Percentiles rank a stretch among this genome's conserved stretches.
These are phyloP conservation scores for Trachelus stipa DNA, from an alignment of 2,888 invertebrate genomes.

Conservation along the genomic window DNA sequence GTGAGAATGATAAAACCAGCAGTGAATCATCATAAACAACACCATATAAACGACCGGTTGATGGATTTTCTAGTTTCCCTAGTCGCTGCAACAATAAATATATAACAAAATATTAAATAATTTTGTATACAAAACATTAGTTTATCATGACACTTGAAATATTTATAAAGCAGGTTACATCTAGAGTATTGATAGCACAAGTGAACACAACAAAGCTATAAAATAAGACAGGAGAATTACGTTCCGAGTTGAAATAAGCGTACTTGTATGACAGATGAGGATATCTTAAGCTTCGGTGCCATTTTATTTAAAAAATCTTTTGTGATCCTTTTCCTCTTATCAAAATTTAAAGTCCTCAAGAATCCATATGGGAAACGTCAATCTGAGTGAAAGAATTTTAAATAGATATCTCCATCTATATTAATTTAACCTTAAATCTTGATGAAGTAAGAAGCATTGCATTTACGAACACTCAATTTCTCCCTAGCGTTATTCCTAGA, in stretches of 20 bases:
- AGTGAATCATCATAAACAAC: constrained; percentile 79
- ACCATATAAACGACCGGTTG: constrained; percentile 69
- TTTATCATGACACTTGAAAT: background rate
- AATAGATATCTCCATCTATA: background rate
- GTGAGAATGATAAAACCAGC: constrained; percentile 75
- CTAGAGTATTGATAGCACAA: background rate
- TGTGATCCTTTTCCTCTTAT: background rate
- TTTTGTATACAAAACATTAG: background rate
- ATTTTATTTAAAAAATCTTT: background rate
- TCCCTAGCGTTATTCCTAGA: background rate
- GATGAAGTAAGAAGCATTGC: background rate
- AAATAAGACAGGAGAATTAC: background rate
- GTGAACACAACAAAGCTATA: background rate
- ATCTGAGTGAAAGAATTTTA: background rate
- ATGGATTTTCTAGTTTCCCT: background rate
- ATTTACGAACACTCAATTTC: background rate
- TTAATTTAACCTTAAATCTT: background rate
- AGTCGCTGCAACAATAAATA: background rate
- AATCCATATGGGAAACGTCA: background rate
- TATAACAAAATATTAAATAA: background rate
- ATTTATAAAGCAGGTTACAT: background rate
- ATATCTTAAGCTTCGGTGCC: background rate
- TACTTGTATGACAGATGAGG: background rate
- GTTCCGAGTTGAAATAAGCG: background rate
- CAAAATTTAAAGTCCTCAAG: background rate